Evolutionary conservation across 2,888 invertebrate genomes (phyloP).

Genomic region (Meteorus cinctellus): DNA sequence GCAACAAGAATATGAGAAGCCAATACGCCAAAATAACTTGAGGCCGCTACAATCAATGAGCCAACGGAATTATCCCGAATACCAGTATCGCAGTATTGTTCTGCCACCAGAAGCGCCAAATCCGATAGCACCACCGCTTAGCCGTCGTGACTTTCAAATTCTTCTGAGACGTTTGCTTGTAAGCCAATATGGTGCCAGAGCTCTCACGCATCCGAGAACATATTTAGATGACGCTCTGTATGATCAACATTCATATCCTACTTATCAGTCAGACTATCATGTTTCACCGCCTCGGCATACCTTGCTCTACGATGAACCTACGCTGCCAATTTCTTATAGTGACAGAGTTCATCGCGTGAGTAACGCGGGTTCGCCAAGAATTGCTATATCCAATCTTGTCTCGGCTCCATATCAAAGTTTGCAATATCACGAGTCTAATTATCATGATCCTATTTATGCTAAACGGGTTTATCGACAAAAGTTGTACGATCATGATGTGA

Average conservation of each 20-base stretch:
- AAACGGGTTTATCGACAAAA: slow-evolving; percentile 70
- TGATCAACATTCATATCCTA: slow-evolving; percentile 69
- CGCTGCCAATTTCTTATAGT: slow-evolving; percentile 58
- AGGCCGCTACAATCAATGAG: slow-evolving; percentile 55
- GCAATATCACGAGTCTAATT: slow-evolving; percentile 64
- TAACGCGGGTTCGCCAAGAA: slow-evolving; percentile 54
- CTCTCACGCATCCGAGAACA: slow-evolving; percentile 67
- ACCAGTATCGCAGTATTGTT: slow-evolving; percentile 62
- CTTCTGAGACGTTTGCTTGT: slow-evolving; percentile 80
- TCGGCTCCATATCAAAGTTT: slow-evolving; percentile 57
- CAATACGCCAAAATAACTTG: slow-evolving; percentile 18
- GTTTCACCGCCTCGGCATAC: slow-evolving; percentile 60
- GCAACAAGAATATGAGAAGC: neutral
- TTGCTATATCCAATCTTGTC: slow-evolving; percentile 55
- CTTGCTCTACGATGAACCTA: slow-evolving; percentile 55
- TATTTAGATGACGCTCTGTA: slow-evolving; percentile 70
- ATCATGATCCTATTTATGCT: slow-evolving; percentile 63
- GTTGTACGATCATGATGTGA: slow-evolving; percentile 61
- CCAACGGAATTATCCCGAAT: slow-evolving; percentile 65
- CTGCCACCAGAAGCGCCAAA: slow-evolving; percentile 75
- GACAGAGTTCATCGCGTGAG: slow-evolving; percentile 61
- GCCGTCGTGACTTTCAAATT: slow-evolving; percentile 81
- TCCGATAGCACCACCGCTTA: slow-evolving; percentile 81
- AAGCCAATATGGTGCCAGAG: slow-evolving; percentile 75
- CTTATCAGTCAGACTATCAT: slow-evolving; percentile 72